A percentile compares a stretch with the other conserved stretches of the same genome.
Conservation (phyloP, 2,888 invertebrate species). For the Volucella inflata region DNA sequence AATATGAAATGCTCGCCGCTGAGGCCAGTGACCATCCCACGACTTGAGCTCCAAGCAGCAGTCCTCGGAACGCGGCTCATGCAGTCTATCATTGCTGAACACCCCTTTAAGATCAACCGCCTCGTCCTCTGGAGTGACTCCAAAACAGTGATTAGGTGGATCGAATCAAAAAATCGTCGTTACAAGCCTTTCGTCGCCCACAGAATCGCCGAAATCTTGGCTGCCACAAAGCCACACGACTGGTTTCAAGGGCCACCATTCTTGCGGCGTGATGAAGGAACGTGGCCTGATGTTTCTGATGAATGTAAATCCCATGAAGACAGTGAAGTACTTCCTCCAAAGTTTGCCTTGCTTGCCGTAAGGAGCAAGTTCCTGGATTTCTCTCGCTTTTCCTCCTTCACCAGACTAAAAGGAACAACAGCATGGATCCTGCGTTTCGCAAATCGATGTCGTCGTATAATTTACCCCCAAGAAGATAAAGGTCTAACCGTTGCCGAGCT, state of each 20-base stretch:
- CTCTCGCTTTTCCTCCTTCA: background rate
- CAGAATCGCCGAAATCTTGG: conserved; percentile 41
- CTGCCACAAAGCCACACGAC: background rate
- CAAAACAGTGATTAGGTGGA: conserved; percentile 63
- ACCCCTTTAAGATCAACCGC: too few species aligned
- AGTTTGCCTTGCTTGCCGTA: background rate
- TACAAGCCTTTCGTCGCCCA: conserved; percentile 55
- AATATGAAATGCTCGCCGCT: too few species aligned
- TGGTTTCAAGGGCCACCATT: too few species aligned
- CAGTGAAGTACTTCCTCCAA: conserved; percentile 58
- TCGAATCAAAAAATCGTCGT: conserved; percentile 68
- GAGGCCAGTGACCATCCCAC: too few species aligned
- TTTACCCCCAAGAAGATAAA: background rate
- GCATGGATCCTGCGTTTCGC: background rate
- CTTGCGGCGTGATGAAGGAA: too few species aligned
- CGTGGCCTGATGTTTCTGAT: conserved; percentile 27
- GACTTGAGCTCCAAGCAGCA: too few species aligned
- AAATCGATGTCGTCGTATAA: background rate
- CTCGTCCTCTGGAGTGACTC: conserved; percentile 45
- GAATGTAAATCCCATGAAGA: conserved; percentile 1
- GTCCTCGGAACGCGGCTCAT: conserved; percentile 47
- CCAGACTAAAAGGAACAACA: background rate
- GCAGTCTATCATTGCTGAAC: conserved; percentile 4
- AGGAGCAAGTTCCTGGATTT: too few species aligned
- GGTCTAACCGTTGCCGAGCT: background rate